These are phyloP conservation scores for Stenchaetothrips biformis DNA, from an alignment of 2,888 invertebrate species.

Conservation along the genomic window DNA sequence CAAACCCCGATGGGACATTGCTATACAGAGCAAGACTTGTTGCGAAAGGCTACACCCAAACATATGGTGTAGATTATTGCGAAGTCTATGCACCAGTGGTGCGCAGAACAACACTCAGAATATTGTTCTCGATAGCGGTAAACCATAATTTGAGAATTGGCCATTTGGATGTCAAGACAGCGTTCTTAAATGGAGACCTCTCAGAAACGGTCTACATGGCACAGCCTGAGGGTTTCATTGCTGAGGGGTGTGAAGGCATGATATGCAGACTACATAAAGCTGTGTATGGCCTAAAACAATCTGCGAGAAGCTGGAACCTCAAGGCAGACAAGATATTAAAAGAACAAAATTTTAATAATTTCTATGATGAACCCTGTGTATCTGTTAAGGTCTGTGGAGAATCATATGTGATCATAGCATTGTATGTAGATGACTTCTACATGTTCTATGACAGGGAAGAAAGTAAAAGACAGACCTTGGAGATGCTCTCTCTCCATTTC, in stretches of 20 bases:
- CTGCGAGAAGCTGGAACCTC: constrained; percentile 35
- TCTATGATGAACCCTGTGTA: constrained; percentile 35
- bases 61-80: neutral
- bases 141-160: neutral
- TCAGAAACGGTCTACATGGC: constrained; percentile 39
- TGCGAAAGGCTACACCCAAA: neutral
- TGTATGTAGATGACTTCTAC: too few relatives aligned
- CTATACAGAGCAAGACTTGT: neutral
- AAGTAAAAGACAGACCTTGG: too few relatives aligned
- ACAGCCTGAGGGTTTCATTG: constrained; percentile 38
- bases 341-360: constrained; percentile 33
- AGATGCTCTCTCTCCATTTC: too few relatives aligned
- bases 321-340: constrained; percentile 29
- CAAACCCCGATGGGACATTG: neutral
- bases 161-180: too few relatives aligned
- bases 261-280: constrained; percentile 36
- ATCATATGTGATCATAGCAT: constrained; percentile 29
- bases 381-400: constrained; percentile 32
- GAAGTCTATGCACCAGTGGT: neutral
- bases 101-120: neutral
- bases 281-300: constrained; percentile 38
- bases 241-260: constrained; percentile 32
- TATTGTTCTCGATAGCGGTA: neutral
- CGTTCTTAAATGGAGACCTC: constrained; percentile 39
- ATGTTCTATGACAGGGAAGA: too few relatives aligned